Evolutionary conservation across 2,797 vertebrate genomes (phyloP).

Genomic region (Myotis findleyi): DNA sequence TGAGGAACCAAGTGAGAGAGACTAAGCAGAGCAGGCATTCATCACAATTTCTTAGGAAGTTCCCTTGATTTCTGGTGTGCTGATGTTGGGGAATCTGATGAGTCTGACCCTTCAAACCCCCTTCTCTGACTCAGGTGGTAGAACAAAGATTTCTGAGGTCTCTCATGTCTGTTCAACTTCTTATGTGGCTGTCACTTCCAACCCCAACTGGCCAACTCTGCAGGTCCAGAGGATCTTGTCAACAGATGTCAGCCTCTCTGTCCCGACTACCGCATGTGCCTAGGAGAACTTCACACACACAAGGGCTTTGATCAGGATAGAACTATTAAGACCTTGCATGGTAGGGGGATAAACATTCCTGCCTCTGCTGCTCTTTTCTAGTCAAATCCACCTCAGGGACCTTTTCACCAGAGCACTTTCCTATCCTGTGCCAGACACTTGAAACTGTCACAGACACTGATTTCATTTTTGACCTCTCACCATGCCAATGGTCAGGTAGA

Average conservation of each 20-base stretch:
- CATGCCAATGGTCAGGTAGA: not conserved
- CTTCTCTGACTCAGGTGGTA: not conserved
- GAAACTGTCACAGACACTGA: not conserved
- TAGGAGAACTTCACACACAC: not conserved
- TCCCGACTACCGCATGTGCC: not conserved
- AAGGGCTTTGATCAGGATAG: not conserved
- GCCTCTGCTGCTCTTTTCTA: not conserved
- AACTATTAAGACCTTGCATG: not conserved
- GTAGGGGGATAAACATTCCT: not conserved
- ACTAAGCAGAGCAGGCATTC: not conserved
- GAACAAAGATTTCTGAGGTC: not conserved
- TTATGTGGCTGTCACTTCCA: not conserved
- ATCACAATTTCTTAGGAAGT: not conserved
- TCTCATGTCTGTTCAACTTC: not conserved
- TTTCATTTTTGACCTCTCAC: not conserved
- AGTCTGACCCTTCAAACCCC: not conserved
- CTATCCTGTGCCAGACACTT: not conserved
- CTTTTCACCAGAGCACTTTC: not conserved
- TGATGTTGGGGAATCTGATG: not conserved
- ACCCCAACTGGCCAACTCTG: not conserved
- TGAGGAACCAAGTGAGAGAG: not conserved
- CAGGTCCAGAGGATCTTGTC: not conserved
- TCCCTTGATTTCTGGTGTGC: not conserved
- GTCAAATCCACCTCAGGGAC: not conserved
- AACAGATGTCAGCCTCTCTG: not conserved